Evolutionary conservation across 2,888 invertebrate genomes (phyloP), one percentile per base, ranked within the genome.

Genomic region (Drosophila austrosaltans): DNA sequence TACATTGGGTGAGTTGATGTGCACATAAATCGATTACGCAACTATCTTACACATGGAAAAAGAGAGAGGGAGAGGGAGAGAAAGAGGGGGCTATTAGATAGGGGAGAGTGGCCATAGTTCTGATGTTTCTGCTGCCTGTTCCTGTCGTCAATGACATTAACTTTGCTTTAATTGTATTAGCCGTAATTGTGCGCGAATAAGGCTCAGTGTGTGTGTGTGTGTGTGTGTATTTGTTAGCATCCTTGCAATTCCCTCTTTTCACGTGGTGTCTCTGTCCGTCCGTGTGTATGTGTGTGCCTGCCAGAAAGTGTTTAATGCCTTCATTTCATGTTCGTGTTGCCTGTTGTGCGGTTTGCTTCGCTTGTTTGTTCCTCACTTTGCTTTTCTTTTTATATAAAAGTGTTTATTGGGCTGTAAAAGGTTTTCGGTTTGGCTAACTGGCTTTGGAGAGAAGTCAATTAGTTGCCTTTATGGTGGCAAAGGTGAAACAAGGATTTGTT

Each of bases 161-260:
- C 81, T 81, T 76, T 69, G 81, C 74, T 81, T 82, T 87, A 87
- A 85, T 87, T 87, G 78, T 76, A 81, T 84, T 85, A 82, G 65
- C 69, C 81, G 82, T 87, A 85, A 85, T 87, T 85, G 87, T 79
- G 85, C 85, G 85, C 76, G 82, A 72, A 83, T 80, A 82, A 80
- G 75, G 75, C 81, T 74, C 70, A 71, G 68, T 76, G 16, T 16
- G 16, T 16, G 16, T 16, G 16, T 16, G 48, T 48, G 25, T 40
- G 28, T 28, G 28, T 28, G 28, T 28, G 30, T 30, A 67, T 66
- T 71, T 48, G 48, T 48, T 40, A 42, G 40, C 63, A 56, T 42
- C 59, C 59, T 7, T 44, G 40, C 25, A 42, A 25, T 28, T 60
- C 30, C 30, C 72, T 65, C 42, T 53, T 61, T 66, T 61, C 65